phyloP scores from a whole-genome alignment of 2,797 vertebrate species.

The Catharus ustulatus region DNA sequence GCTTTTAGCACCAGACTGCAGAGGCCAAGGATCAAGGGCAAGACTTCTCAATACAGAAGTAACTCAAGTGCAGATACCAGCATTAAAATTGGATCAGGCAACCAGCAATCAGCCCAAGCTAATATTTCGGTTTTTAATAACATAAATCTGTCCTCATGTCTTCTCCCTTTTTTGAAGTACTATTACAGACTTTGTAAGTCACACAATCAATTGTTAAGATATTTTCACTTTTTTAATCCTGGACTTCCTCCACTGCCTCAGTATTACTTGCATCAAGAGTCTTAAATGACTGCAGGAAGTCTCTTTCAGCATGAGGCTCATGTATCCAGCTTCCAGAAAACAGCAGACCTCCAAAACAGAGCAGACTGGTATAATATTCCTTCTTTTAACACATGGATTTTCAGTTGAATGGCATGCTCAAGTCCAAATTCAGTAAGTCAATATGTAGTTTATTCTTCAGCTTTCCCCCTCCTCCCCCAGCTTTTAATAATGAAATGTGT shows the following conservation, averaged over 20 bases:
- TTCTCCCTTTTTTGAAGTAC: not conserved
- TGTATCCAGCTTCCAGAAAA: not conserved
- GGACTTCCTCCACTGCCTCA: not conserved
- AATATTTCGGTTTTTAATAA: not conserved
- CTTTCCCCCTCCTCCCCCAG: fast-evolving
- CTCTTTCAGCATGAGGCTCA: not conserved
- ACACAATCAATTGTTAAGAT: not conserved
- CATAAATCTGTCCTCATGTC: not conserved
- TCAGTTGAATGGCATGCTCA: not conserved
- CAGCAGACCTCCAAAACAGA: not conserved
- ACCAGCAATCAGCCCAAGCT: not conserved
- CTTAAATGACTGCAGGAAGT: not conserved
- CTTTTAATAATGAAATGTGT: not conserved
- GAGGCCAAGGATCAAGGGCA: not conserved
- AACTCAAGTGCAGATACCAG: not conserved
- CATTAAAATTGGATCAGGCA: not conserved
- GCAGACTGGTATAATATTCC: not conserved
- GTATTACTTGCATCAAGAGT: not conserved
- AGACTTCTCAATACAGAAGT: not conserved
- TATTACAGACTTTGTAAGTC: not conserved
- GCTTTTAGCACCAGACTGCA: not conserved
- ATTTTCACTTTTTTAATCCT: not conserved
- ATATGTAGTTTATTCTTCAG: fast-evolving
- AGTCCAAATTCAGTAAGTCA: not conserved
- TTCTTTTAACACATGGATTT: not conserved